These are phyloP conservation scores for Pammene aurita DNA, from an alignment of 2,888 invertebrate genomes.

Conservation along the genomic window DNA sequence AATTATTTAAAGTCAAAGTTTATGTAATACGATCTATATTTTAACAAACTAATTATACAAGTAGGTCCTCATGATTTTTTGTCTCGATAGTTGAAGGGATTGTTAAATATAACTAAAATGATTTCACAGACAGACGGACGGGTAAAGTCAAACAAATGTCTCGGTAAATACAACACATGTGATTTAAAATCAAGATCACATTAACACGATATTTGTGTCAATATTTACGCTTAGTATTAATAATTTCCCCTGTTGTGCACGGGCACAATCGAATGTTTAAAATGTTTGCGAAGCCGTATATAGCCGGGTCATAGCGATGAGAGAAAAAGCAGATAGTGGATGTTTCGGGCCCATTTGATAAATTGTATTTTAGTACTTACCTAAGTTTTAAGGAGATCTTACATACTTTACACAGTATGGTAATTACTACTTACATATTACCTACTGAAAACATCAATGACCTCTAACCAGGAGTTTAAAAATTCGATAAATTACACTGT, in stretches of 20 bases:
- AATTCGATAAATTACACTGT: no score
- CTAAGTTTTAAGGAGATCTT: no score
- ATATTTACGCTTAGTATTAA: constrained; percentile 42
- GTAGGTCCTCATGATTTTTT: no score
- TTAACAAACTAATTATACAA: no score
- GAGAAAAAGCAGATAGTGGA: background rate
- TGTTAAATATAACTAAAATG: background rate
- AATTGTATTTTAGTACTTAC: no score
- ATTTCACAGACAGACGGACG: constrained; percentile 23
- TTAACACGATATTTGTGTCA: constrained; percentile 32
- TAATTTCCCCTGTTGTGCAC: constrained; percentile 41
- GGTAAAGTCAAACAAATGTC: constrained; percentile 19
- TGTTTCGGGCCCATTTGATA: no score
- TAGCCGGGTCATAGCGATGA: constrained; percentile 16
- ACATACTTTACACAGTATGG: no score
- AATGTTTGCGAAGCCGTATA: constrained; percentile 38
- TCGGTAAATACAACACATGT: constrained; percentile 23
- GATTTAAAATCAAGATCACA: constrained; percentile 41
- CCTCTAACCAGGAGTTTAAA: no score
- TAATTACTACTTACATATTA: no score
- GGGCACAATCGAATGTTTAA: constrained; percentile 37
- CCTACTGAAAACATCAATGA: no score
- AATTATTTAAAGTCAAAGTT: no score
- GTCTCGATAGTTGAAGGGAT: background rate
- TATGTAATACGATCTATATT: no score